Base-by-base conservation (phyloP, 2,797 vertebrate genomes). In the Coranthus polyacanthus region DNA sequence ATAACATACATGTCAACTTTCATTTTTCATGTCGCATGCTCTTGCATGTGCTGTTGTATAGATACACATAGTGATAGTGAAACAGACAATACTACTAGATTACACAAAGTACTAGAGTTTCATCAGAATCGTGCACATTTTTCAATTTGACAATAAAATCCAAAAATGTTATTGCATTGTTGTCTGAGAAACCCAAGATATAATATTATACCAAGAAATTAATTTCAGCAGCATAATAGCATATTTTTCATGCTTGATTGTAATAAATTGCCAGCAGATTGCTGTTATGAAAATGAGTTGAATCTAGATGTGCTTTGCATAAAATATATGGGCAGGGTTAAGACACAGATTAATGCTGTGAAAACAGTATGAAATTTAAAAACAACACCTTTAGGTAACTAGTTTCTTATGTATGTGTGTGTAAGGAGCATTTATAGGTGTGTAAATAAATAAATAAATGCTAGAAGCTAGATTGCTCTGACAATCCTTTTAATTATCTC, bases 401-500 rank as follows among this genome's bases (percentile, higher is more conserved):
- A 22, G 12, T 62, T 71, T 76, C 39, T 59, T 56, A 9, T 42
- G n/a, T 39, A 38, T 1, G 20, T 46, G 41, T 32, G 37, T 49
- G 29, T 46, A 36, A 67, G 42, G 2, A 18, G 42, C 57, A 43
- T 81, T 75, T 68, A 74, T 34, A 79, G 72, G 70, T 63, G 67
- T 60, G 60, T 78, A 73, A 78, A 88, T 85, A 45, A 79, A 42
- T 41, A 57, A 64, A 52, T 53, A 38, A 51, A 16, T 41, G 69
- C 80, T 82, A 16, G 52, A 49, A 49, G 79, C 70, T 73, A 64
- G 70, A 83, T 72, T 57, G 42, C 61, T 83, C 52, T 62, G 57
- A 81, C 85, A 45, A 84, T 89, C 72, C 45, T 87, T 87, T 88
- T 87, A 90, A 90, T 87, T 87, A 89, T 89, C 78, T 89, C 49